These are phyloP conservation scores for Indicator indicator DNA, from an alignment of 2,113 vertebrate species.

Conservation along the genomic window DNA sequence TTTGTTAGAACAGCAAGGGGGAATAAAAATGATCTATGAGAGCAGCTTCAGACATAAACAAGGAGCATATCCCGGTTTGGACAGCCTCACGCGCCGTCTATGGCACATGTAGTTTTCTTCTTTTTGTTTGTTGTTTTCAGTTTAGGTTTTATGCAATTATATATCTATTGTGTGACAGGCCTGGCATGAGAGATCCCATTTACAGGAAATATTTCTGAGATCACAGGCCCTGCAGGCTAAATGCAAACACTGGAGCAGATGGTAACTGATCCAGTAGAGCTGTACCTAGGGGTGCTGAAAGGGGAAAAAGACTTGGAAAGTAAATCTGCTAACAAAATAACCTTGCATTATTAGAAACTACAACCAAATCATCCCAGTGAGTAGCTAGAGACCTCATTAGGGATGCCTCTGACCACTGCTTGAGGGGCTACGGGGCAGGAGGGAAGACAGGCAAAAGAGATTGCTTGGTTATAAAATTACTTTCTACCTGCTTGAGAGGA, in stretches of 20 bases:
- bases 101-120: constrained; percentile 31
- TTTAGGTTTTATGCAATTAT: constrained; percentile 78
- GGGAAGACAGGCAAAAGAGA: not conserved
- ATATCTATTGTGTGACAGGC: constrained; percentile 76
- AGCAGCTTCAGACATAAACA: constrained; percentile 56
- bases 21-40: constrained; percentile 17
- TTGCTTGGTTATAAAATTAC: not conserved
- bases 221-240: constrained; percentile 78
- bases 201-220: constrained; percentile 83
- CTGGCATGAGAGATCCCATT: constrained; percentile 75
- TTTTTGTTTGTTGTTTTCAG: constrained; percentile 76
- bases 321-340: constrained; percentile 70
- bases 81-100: not conserved
- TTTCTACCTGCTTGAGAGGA: not conserved
- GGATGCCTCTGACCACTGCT: not conserved
- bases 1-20: not conserved
- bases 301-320: constrained; percentile 71
- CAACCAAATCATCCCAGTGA: constrained; percentile 24
- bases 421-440: not conserved
- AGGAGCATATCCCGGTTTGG: not conserved
- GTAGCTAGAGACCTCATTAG: constrained; percentile 59
- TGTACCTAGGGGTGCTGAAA: constrained; percentile 68
- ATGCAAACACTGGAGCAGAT: constrained; percentile 84
- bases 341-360: constrained; percentile 66
- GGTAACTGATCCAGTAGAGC: constrained; percentile 75